Percentiles rank a stretch among this genome's conserved stretches.
phyloP scores from a whole-genome alignment of 1,140 invertebrate genomes.

The Platorchestia sp. region DNA sequence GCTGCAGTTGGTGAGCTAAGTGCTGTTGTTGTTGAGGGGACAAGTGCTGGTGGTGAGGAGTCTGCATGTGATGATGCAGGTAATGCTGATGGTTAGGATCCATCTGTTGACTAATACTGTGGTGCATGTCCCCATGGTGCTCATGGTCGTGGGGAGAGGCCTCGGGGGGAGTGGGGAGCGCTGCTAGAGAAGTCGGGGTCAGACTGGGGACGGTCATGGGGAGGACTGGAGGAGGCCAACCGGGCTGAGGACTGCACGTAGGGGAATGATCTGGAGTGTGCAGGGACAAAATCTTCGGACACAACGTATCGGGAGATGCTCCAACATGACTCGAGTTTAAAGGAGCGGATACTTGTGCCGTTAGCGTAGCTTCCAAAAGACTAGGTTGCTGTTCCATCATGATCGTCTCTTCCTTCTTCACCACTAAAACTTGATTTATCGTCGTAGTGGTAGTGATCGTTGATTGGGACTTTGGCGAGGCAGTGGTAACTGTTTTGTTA shows the following conservation, averaged over 20 bases:
- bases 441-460: constrained; percentile 59
- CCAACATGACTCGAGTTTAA: constrained; percentile 24
- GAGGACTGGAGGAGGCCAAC: constrained; percentile 43
- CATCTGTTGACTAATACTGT: constrained; percentile 32
- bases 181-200: constrained; percentile 61
- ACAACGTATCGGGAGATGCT: constrained; percentile 47
- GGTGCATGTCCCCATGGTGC: constrained; percentile 16
- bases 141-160: constrained; percentile 66
- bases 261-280: constrained; percentile 66
- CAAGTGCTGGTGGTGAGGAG: constrained; percentile 58
- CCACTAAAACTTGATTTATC: background rate
- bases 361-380: constrained; percentile 65
- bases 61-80: constrained; percentile 55
- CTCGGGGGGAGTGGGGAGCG: constrained; percentile 66
- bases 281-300: constrained; percentile 58
- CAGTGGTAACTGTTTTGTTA: background rate
- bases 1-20: constrained; percentile 59
- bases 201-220: constrained; percentile 58
- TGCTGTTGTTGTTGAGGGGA: constrained; percentile 35
- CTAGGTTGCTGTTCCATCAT: constrained; percentile 53
- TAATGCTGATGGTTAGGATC: constrained; percentile 27
- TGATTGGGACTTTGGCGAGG: constrained; percentile 53
- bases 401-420: constrained; percentile 56
- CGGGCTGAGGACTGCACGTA: constrained; percentile 65
- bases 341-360: constrained; percentile 56